Conservation (phyloP, 2,888 invertebrate genomes). For the Panzeria rudis region DNA sequence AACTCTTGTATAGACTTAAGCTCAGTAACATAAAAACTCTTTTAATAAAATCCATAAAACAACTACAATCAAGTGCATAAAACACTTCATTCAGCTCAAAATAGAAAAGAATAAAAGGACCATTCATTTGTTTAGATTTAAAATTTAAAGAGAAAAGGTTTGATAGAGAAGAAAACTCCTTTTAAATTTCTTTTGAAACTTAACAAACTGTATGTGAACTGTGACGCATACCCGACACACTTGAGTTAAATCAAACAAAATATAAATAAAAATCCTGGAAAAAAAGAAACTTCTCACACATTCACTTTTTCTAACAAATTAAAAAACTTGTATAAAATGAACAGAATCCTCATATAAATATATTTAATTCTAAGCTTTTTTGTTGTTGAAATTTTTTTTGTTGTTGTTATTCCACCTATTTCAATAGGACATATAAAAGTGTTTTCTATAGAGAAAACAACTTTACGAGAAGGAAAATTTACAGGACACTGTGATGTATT, state of each 20-base stretch:
- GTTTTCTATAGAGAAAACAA: neutral
- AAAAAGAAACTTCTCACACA: neutral
- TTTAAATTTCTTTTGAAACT: constrained; percentile 25
- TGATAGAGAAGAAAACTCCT: constrained; percentile 1
- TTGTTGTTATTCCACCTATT: neutral
- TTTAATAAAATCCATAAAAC: neutral
- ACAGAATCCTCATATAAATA: neutral
- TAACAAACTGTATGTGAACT: constrained; percentile 7
- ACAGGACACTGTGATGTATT: neutral
- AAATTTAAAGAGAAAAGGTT: constrained; percentile 5
- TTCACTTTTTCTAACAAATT: neutral
- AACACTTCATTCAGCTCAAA: neutral
- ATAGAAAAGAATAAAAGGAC: constrained; percentile 11
- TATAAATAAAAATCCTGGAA: neutral
- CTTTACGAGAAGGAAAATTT: neutral
- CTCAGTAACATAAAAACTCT: neutral
- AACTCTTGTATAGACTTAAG: neutral
- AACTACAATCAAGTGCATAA: neutral
- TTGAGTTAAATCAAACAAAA: neutral
- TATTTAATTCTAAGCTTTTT: neutral
- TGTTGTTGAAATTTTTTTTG: too few relatives aligned
- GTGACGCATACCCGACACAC: neutral
- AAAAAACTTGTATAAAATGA: neutral
- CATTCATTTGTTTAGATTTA: neutral
- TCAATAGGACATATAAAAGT: neutral